Conservation (phyloP, 1,140 invertebrate species). For the Trichoplusia ni region DNA sequence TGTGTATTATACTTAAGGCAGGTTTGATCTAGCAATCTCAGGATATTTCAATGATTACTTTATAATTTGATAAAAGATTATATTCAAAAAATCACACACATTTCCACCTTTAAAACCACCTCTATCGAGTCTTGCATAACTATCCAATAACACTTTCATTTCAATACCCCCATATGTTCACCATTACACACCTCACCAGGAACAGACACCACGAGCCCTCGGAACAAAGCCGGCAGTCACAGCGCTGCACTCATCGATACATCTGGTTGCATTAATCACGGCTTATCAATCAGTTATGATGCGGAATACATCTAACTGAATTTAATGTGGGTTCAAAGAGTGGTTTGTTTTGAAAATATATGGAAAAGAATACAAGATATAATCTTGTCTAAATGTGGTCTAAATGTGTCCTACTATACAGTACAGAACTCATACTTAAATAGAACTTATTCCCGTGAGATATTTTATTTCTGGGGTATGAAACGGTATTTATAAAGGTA, state of each 20-base stretch:
- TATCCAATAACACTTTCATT: neutral
- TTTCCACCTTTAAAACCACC: neutral
- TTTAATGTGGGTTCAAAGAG: neutral
- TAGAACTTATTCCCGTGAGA: too few species aligned
- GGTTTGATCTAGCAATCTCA: too few species aligned
- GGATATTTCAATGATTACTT: too few species aligned
- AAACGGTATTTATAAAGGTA: too few species aligned
- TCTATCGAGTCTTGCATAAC: neutral
- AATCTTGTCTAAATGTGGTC: neutral
- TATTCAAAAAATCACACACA: neutral
- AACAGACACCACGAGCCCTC: too few species aligned
- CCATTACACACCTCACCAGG: neutral
- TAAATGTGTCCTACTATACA: too few species aligned
- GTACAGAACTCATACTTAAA: too few species aligned
- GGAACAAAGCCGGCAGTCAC: too few species aligned
- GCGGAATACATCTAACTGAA: neutral
- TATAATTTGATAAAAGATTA: too few species aligned
- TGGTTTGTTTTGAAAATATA: neutral
- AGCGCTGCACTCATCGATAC: neutral
- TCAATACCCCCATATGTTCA: neutral
- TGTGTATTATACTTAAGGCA: too few species aligned
- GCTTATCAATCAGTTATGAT: constrained; percentile 3
- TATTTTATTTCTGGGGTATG: too few species aligned
- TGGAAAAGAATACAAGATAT: neutral
- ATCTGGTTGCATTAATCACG: neutral